Conservation (phyloP, 1,140 invertebrate species). For the Globodera ellingtonae region DNA sequence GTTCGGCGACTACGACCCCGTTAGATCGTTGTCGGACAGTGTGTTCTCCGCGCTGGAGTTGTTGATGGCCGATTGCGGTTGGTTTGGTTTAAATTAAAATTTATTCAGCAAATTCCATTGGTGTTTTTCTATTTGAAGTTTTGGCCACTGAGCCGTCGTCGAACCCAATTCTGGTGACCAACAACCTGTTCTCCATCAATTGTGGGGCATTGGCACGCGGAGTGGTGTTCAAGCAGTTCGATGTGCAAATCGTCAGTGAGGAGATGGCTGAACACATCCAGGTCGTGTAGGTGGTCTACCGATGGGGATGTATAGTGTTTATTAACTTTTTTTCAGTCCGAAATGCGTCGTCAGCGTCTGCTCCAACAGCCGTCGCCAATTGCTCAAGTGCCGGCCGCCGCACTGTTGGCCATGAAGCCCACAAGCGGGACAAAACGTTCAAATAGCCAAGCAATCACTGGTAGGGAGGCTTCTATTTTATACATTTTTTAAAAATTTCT, state of each 20-base stretch:
- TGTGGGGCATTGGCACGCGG: constrained; percentile 54
- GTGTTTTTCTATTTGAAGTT: constrained; percentile 17
- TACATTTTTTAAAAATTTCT: constrained; percentile 19
- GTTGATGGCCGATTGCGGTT: constrained; percentile 52
- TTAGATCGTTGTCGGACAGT: constrained; percentile 54
- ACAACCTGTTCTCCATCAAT: constrained; percentile 56
- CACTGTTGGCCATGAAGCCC: constrained; percentile 57
- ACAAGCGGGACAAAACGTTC: constrained; percentile 50
- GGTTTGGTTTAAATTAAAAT: constrained; percentile 4
- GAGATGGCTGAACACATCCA: constrained; percentile 64
- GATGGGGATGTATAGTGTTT: not conserved
- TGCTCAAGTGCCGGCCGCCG: constrained; percentile 51
- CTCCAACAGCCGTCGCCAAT: constrained; percentile 64
- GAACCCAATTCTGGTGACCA: constrained; percentile 55
- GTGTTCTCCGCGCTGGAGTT: constrained; percentile 64
- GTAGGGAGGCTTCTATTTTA: not conserved
- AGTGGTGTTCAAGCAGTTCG: constrained; percentile 52
- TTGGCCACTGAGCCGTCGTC: constrained; percentile 53
- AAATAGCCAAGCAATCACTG: constrained; percentile 45
- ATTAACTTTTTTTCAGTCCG: constrained; percentile 43
- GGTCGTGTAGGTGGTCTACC: constrained; percentile 17
- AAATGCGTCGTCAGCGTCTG: constrained; percentile 62
- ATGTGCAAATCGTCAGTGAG: constrained; percentile 59
- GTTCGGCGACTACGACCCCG: constrained; percentile 59
- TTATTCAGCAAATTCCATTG: constrained; percentile 3